Base-by-base conservation (phyloP, 2,888 invertebrate species). In the Drosophila paracracens region DNA sequence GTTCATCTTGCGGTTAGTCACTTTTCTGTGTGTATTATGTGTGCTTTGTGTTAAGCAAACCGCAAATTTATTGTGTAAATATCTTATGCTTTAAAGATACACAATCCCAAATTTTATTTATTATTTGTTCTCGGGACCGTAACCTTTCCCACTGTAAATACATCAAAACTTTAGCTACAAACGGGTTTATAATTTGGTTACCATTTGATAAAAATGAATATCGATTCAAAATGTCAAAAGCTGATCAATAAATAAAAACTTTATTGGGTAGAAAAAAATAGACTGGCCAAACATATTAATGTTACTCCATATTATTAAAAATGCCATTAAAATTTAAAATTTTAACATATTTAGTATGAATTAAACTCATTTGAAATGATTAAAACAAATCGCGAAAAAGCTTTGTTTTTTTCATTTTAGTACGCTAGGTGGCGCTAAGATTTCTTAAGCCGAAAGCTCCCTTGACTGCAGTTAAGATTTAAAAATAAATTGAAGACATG, bases 11-110 rank as follows among this genome's bases (percentile, higher is more conserved):
- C 31, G 69, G 63, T 60, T 46, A 51, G 48, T 38, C 57, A 27
- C 33, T 35, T 53, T 59, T 52, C 21, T 21, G 4, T 16, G 29
- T 54, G 51, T 51, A 40, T 27, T 33, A 13, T 16, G 36, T 72
- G n/a, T 29, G 31, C 27, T 59, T 66, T 61, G 50, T 68, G 58
- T 48, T 46, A 21, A 36, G 29, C 11, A 53, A 63, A 50, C 73
- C 73, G 53, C 65, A 76, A 77, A 73, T 73, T 69, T 52, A 63
- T 76, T 40, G 59, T 38, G 65, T 63, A 73, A 76, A 73, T 65
- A 73, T 53, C 63, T 59, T 58, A 43, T 54, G 46, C 33, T 33
- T 58, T 29, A 57, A 73, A 63, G 56, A 68, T 59, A 68, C 58
- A 56, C 27, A 43, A 59, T 51, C 25, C 13, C 21, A 38, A 54